A percentile compares a stretch with the other conserved stretches of the same genome.
These are phyloP conservation scores for Polietes domitor DNA, from an alignment of 2,888 invertebrate genomes.

Conservation along the genomic window DNA sequence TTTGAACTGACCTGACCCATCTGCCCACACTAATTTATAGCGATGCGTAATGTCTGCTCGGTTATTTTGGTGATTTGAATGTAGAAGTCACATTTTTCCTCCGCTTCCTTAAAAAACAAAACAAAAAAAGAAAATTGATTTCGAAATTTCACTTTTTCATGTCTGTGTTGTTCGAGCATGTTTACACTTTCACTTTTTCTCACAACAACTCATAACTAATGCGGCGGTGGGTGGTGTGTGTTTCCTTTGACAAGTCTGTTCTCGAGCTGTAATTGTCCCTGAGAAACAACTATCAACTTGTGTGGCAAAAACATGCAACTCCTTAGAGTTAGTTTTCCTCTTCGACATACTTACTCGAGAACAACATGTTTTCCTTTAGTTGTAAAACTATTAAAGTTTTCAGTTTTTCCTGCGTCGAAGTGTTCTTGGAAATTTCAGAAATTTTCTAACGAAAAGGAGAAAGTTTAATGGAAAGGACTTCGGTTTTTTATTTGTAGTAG, in stretches of 20 bases:
- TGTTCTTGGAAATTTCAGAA: not conserved
- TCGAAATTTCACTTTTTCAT: not conserved
- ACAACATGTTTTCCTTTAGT: slow-evolving; percentile 44
- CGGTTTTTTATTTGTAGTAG: not conserved
- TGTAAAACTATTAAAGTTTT: slow-evolving; percentile 29
- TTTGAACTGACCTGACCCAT: not conserved
- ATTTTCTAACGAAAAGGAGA: not conserved
- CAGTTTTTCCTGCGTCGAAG: no score
- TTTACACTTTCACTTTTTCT: slow-evolving; percentile 55
- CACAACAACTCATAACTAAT: slow-evolving; percentile 38
- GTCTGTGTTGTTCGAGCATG: slow-evolving; percentile 23
- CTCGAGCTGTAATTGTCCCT: no score
- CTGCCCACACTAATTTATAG: not conserved
- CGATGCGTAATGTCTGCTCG: not conserved
- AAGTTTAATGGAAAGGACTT: not conserved
- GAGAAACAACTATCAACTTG: no score
- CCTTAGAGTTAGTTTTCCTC: slow-evolving; percentile 27
- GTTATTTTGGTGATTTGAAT: not conserved
- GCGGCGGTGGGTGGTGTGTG: no score
- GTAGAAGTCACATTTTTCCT: not conserved
- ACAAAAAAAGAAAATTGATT: slow-evolving; percentile 1
- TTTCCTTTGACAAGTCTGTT: not conserved
- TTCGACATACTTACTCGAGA: not conserved
- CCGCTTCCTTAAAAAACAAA: not conserved
- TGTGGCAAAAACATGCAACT: not conserved